phyloP scores from a whole-genome alignment of 2,113 vertebrate species.

The Oostethus manadensis region DNA sequence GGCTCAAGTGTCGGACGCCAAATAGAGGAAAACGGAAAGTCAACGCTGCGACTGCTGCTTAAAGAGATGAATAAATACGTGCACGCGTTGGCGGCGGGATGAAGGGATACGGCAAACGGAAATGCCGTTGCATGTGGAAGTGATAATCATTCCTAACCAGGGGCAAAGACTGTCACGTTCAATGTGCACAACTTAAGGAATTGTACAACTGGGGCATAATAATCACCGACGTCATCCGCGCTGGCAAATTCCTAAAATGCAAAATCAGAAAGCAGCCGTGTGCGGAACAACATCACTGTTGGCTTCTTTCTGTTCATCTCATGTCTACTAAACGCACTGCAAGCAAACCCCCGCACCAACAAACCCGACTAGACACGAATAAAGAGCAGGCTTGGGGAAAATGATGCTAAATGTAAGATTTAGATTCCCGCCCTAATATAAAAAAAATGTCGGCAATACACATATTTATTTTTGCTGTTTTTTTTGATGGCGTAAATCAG shows the following conservation, averaged over 20 bases:
- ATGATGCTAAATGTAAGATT: not conserved
- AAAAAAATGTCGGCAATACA: no score
- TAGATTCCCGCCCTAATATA: not conserved
- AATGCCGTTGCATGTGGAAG: constrained; percentile 42
- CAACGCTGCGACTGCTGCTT: constrained; percentile 47
- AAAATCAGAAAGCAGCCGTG: not conserved
- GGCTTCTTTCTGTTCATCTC: not conserved
- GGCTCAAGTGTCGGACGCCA: constrained; percentile 38
- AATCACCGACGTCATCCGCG: constrained; percentile 23
- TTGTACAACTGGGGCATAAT: constrained; percentile 16
- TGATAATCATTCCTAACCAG: constrained; percentile 46
- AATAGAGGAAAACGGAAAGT: constrained; percentile 50
- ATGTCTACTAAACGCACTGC: not conserved
- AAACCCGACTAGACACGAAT: no score
- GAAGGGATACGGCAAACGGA: constrained; percentile 18
- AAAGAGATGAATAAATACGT: constrained; percentile 38
- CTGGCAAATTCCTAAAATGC: constrained; percentile 14
- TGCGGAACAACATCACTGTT: not conserved
- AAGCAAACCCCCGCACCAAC: not conserved
- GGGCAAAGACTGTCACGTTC: constrained; percentile 33
- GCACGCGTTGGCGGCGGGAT: no score
- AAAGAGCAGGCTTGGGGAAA: no score
- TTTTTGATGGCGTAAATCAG: no score
- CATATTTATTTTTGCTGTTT: no score
- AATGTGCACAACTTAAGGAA: constrained; percentile 38